Evolutionary conservation across 2,888 invertebrate species (phyloP), one percentile per base, ranked within the genome.

Genomic region (Agrypnus murinus): DNA sequence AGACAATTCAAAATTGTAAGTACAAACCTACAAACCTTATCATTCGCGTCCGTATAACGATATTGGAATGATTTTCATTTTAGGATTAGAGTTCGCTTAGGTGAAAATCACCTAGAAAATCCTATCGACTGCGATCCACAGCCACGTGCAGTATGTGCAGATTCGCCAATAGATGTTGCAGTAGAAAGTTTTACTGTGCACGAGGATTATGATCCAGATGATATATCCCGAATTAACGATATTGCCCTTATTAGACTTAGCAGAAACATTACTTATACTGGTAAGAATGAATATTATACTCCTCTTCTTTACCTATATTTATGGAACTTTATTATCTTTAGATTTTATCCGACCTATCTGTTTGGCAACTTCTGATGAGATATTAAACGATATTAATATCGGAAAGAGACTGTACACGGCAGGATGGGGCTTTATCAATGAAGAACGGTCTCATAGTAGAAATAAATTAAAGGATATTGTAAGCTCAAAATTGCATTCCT

Each of bases 191-290:
- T 86, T 43, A 91, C 93, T 40, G 86, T 89, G 0, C 94, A 95
- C 81, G 90, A 91, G 70, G 78, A 83, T 0, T 95, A 93, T 79
- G 81, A 85, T 50, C 89, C 92, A 0, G 78, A 77, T 0, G 88
- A 90, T 58, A 80, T 78, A 1, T 88, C 91, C 77, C 92, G 92
- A 77, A 85, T 86, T 32, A 86, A 93, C 79, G 94, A 95, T 80
- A 92, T 95, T 46, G 94, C 93, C 0, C 84, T 95, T 10, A 78
- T 95, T 36, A 87, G 94, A 59, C 85, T 95, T 9, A 77, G 85
- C 0, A 81, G 81, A 0, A 84, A 87, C 25, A 90, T 91, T 0
- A 73, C 79, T 4, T 90, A 87, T 78, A 89, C 89, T 60, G 87
- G 90, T 89, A 81, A 80, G 6, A 77, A 45, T 7, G 14, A 45